A percentile compares a stretch with the other conserved stretches of the same genome.
Conservation (phyloP, 2,888 invertebrate species). For the Chydorus sphaericus region DNA sequence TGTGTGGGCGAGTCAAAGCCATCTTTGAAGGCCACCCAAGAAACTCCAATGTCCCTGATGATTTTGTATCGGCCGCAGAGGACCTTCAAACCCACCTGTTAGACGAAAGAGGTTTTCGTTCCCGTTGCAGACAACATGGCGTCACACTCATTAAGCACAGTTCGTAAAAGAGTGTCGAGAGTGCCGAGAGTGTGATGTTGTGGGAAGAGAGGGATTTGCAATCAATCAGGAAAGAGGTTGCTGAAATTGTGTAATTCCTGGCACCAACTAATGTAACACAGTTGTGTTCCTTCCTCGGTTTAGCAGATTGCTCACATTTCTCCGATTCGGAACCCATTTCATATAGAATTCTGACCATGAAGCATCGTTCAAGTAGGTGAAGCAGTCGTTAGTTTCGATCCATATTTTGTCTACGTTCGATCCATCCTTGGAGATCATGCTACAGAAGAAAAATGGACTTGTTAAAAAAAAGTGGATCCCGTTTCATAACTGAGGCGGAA, state of each 20-base stretch:
- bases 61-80: no score
- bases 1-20: no score
- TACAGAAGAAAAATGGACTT: neutral
- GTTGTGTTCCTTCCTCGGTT: slow-evolving; percentile 13
- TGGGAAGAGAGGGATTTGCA: no score
- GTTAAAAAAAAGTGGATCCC: neutral
- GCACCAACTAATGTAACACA: slow-evolving; percentile 11
- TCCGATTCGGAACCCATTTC: slow-evolving; percentile 7
- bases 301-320: slow-evolving; percentile 12
- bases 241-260: slow-evolving; percentile 4
- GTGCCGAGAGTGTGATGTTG: no score
- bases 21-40: no score
- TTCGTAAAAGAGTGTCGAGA: no score
- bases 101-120: no score
- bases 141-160: no score
- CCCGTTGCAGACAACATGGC: no score
- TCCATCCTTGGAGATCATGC: neutral
- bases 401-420: slow-evolving; percentile 7
- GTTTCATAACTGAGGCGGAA: neutral
- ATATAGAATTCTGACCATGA: slow-evolving; percentile 15
- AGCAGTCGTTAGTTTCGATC: slow-evolving; percentile 2
- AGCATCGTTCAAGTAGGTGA: slow-evolving; percentile 10
- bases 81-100: no score
- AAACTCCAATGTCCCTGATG: no score
- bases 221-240: neutral